These are phyloP conservation scores for Perca flavescens DNA, from an alignment of 2,113 vertebrate species.

Conservation along the genomic window DNA sequence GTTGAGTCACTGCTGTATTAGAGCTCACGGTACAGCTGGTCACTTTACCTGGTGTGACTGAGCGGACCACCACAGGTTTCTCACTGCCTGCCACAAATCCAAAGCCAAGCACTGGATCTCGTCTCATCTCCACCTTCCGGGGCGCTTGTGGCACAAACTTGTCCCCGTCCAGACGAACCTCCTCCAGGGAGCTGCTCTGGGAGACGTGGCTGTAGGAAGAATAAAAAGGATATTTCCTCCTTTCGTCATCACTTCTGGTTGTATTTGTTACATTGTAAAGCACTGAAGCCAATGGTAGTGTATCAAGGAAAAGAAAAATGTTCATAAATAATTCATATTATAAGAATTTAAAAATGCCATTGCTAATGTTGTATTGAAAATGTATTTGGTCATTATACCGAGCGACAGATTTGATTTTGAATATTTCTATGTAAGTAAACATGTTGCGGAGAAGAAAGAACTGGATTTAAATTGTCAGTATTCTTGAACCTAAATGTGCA, in stretches of 20 bases:
- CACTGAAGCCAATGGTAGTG: neutral
- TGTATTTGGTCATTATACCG: neutral
- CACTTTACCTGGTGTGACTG: slow-evolving; percentile 95
- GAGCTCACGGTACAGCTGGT: slow-evolving; percentile 14
- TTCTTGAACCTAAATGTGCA: too few relatives aligned
- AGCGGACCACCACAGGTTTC: slow-evolving; percentile 98
- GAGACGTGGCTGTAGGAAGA: slow-evolving; percentile 89
- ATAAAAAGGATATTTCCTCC: neutral
- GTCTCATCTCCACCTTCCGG: slow-evolving; percentile 97
- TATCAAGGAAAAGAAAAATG: neutral
- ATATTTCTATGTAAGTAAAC: neutral
- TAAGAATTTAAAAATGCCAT: neutral
- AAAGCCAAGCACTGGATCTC: slow-evolving; percentile 97
- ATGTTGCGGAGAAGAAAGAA: neutral
- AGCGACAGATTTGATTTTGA: neutral
- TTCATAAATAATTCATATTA: neutral
- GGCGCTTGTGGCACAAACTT: slow-evolving; percentile 92
- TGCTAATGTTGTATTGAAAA: neutral
- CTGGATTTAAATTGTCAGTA: neutral
- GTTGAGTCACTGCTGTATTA: slow-evolving; percentile 53
- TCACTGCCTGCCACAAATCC: slow-evolving; percentile 99
- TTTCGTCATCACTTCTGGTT: neutral
- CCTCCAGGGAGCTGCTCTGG: slow-evolving; percentile 93
- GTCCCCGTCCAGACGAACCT: slow-evolving; percentile 93
- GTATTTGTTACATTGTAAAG: neutral